Conservation (phyloP, 2,888 invertebrate species). For the Lymantria dispar region DNA sequence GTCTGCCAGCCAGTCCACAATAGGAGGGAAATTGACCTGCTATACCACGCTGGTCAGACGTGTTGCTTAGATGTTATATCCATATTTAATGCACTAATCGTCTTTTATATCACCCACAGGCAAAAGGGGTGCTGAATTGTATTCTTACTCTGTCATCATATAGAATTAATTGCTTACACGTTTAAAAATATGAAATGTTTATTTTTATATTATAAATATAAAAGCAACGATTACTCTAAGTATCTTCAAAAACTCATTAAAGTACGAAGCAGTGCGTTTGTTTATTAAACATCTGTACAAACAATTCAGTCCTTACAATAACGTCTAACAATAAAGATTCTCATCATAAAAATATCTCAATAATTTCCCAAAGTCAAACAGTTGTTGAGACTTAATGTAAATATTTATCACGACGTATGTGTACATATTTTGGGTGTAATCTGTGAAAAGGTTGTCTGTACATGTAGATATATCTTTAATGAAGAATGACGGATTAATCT, state of each 20-base stretch:
- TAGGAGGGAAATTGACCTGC: too few species aligned
- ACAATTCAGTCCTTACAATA: slow-evolving; percentile 14
- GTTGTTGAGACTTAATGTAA: slow-evolving; percentile 52
- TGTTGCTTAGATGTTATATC: too few species aligned
- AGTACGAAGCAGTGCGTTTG: slow-evolving; percentile 17
- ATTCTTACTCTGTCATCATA: too few species aligned
- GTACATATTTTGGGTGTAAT: background rate
- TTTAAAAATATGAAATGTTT: too few species aligned
- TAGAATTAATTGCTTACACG: too few species aligned
- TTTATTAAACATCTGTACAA: slow-evolving; percentile 30
- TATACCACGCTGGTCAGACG: too few species aligned
- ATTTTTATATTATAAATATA: too few species aligned
- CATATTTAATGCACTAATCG: too few species aligned
- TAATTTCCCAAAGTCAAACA: slow-evolving; percentile 39
- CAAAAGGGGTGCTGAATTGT: too few species aligned
- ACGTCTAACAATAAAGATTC: slow-evolving; percentile 49
- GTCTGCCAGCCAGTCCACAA: too few species aligned
- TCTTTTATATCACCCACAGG: too few species aligned
- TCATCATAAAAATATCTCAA: slow-evolving; percentile 69
- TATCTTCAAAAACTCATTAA: slow-evolving; percentile 21
- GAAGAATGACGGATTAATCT: background rate
- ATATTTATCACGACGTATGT: slow-evolving; percentile 53
- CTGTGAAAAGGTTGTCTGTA: background rate
- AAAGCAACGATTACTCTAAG: background rate
- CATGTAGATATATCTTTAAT: background rate